Conservation (phyloP, 2,888 invertebrate genomes). For the Iphiclides podalirius region DNA sequence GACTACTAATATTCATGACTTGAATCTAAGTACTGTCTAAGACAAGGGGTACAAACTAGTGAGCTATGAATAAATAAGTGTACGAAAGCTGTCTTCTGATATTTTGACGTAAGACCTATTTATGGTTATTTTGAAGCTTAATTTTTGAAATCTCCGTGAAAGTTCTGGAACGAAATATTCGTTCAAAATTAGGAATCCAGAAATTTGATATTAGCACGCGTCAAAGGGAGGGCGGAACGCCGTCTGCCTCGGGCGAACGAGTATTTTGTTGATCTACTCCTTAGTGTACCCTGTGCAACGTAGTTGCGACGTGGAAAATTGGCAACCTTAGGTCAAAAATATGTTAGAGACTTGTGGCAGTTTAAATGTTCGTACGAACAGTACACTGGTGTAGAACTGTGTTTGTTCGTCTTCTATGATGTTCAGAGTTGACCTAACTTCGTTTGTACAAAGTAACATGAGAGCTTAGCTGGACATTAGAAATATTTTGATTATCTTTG, state of each 20-base stretch:
- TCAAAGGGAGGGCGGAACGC: background rate
- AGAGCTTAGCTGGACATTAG: too few relatives aligned
- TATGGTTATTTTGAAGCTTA: background rate
- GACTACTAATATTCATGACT: constrained; percentile 12
- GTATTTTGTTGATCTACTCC: background rate
- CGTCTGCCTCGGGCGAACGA: constrained; percentile 1
- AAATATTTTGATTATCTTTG: too few relatives aligned
- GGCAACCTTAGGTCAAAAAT: background rate
- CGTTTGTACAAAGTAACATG: too few relatives aligned
- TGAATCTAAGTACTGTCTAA: constrained; percentile 9
- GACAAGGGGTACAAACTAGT: constrained; percentile 5
- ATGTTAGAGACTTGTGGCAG: background rate
- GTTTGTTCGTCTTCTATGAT: too few relatives aligned
- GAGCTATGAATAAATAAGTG: constrained; percentile 12
- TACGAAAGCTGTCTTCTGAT: too few relatives aligned
- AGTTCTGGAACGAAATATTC: background rate
- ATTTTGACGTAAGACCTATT: too few relatives aligned
- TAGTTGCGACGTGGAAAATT: background rate
- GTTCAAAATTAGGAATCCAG: background rate
- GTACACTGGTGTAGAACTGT: too few relatives aligned
- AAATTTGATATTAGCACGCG: background rate
- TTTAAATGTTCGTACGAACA: background rate
- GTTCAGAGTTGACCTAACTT: too few relatives aligned
- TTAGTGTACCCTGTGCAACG: background rate
- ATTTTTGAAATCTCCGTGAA: background rate